These are phyloP conservation scores for Acanthoscelides obtectus DNA, from an alignment of 2,888 invertebrate genomes.

Conservation along the genomic window DNA sequence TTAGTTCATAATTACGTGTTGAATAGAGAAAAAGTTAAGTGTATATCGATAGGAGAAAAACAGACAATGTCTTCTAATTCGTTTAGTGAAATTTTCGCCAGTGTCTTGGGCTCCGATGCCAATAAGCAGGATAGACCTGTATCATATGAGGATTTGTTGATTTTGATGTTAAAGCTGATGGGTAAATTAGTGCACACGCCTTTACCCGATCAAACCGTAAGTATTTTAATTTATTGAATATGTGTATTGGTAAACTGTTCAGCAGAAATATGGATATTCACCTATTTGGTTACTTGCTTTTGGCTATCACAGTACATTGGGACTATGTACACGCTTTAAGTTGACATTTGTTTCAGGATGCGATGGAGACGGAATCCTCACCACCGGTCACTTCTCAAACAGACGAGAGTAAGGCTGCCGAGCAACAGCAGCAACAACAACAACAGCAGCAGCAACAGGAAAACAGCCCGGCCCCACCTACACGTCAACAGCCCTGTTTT, in stretches of 20 bases:
- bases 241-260: no score
- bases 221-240: conserved; percentile 8
- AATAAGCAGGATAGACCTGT: conserved; percentile 61
- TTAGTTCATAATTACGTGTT: conserved; percentile 53
- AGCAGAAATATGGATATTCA: no score
- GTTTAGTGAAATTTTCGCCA: conserved; percentile 74
- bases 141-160: conserved; percentile 66
- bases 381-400: conserved; percentile 59
- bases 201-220: conserved; percentile 46
- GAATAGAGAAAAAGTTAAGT: conserved; percentile 53
- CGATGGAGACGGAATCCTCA: conserved; percentile 49
- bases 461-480: background rate
- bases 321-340: no score
- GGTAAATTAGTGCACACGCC: conserved; percentile 60
- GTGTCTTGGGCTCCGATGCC: conserved; percentile 61
- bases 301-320: no score
- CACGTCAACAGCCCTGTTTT: conserved; percentile 53
- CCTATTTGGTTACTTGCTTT: no score
- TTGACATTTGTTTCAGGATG: conserved; percentile 34
- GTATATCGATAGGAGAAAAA: conserved; percentile 52
- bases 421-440: conserved; percentile 45
- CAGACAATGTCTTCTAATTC: conserved; percentile 53
- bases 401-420: conserved; percentile 79
- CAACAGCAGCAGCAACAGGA: background rate
- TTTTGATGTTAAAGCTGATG: conserved; percentile 63